These are phyloP conservation scores for Scyliorhinus canicula DNA, from an alignment of 2,797 vertebrate genomes.

Conservation along the genomic window DNA sequence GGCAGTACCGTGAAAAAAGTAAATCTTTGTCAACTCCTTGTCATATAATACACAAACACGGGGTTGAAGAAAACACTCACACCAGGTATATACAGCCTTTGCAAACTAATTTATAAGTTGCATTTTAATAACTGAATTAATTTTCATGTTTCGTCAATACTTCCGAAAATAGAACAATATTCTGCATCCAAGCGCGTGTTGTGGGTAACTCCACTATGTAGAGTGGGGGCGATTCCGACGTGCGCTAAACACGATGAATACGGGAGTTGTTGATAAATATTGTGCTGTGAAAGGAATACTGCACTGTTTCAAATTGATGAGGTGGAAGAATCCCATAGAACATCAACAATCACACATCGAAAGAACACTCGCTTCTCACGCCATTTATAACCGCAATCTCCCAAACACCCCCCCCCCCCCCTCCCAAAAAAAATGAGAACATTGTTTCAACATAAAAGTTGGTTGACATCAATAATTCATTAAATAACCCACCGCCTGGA, in stretches of 20 bases:
- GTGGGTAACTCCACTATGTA: neutral
- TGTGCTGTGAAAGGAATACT: slow-evolving; percentile 3
- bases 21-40: neutral
- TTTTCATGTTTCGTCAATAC: neutral
- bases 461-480: neutral
- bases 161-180: neutral
- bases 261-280: slow-evolving; percentile 10
- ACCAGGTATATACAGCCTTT: neutral
- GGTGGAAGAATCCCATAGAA: neutral
- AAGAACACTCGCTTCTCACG: neutral
- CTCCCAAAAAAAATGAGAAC: neutral
- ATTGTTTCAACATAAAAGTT: neutral
- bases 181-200: neutral
- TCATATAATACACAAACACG: neutral
- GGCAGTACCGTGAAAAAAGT: neutral
- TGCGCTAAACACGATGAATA: neutral
- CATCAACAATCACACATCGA: neutral
- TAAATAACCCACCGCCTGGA: neutral
- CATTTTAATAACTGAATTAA: neutral
- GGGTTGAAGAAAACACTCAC: neutral
- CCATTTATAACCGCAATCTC: neutral
- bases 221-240: neutral
- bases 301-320: neutral
- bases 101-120: neutral
- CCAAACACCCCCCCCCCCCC: neutral